Base-by-base conservation (phyloP, 1,140 invertebrate species). In the Ptiloglossa arizonensis region DNA sequence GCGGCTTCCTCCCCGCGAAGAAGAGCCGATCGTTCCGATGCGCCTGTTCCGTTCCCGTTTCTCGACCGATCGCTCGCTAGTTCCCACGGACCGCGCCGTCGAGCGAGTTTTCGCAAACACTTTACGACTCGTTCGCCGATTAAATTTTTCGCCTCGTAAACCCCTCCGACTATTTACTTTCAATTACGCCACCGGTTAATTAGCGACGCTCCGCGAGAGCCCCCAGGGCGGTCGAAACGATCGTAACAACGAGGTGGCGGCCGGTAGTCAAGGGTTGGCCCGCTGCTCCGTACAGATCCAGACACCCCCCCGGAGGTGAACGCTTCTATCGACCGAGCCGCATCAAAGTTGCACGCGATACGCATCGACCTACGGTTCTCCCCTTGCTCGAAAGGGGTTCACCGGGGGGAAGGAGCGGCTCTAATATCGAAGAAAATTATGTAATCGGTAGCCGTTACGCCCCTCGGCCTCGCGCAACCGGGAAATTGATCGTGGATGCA, bases 291-390 rank as follows among this genome's bases (percentile, higher is more conserved):
- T 56, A 74, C 56, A 82, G 82, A 82, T 66, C 48, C 67, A 52
- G 48, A 56, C 54, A 32, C 19, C 35, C 29, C 35, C 24, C 22
- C 11, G 32, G 35, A 79, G 72, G 86, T 88, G 92, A 73, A 91
- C 93, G 67, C 93, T 93, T 76, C 88, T 89, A 87, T 92, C 92
- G 86, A 93, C 92, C 86, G 87, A 88, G 80, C 80, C 79, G 89
- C 89, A 90, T 90, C 89, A 91, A 90, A 90, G 86, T 89, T 90
- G 88, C 90, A 90, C 87, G 90, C 89, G 85, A 91, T 89, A 78
- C 63, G 83, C 86, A 83, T 80, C 85, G 77, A 74, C 80, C 66
- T 72, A 52, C 68, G 69, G 67, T 24, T 32, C 68, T 62, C 79
- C n/a, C 64, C 44, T 17, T 69, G 27, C 41, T 29, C 56, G 41